Evolutionary conservation across 2,888 invertebrate species (phyloP).

Genomic region (Gymnosoma rotundatum): DNA sequence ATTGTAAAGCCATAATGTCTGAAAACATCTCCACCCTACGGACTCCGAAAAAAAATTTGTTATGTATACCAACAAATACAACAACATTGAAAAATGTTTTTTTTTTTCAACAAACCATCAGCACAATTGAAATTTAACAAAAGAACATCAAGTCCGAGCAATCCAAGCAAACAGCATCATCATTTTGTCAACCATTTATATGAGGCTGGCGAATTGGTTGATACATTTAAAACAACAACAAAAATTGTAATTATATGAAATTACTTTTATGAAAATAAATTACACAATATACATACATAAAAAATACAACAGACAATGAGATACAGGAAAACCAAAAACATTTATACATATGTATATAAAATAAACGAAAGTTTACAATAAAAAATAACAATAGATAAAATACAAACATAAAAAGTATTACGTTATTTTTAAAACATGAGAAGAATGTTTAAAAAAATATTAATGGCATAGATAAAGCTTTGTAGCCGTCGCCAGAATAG

Average conservation of each 20-base stretch:
- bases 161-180: slow-evolving; percentile 1
- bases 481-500: too few species aligned
- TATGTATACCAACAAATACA: background rate
- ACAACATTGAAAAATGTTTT: too few species aligned
- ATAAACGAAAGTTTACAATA: background rate
- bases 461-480: too few species aligned
- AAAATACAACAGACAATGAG: background rate
- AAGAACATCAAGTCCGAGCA: background rate
- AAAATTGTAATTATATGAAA: slow-evolving; percentile 36
- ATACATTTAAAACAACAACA: slow-evolving; percentile 15
- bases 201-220: slow-evolving; percentile 6
- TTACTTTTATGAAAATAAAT: slow-evolving; percentile 30
- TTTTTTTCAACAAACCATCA: background rate
- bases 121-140: slow-evolving; percentile 40
- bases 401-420: background rate
- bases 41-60: background rate
- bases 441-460: too few species aligned
- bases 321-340: slow-evolving; percentile 12
- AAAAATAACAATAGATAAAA: background rate
- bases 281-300: background rate
- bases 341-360: background rate
- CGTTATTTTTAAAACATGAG: background rate
- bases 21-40: too few species aligned
- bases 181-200: slow-evolving; percentile 15
- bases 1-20: background rate